Conservation (phyloP, 2,888 invertebrate species). For the Calameuta filiformis region DNA sequence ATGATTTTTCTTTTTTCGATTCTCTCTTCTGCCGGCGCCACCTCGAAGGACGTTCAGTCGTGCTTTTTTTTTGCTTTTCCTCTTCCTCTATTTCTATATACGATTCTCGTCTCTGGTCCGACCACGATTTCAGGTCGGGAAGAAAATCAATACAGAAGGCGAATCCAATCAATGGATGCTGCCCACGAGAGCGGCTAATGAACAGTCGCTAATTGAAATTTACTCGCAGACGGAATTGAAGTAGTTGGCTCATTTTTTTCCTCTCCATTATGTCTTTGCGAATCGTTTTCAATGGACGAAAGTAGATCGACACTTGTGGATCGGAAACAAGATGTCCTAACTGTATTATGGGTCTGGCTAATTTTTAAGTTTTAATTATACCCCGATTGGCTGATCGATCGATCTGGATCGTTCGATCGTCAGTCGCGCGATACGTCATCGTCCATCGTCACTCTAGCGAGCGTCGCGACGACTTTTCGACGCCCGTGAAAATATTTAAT, state of each 20-base stretch:
- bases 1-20: neutral
- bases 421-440: neutral
- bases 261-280: neutral
- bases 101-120: neutral
- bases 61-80: neutral
- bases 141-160: neutral
- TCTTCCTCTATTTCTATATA: neutral
- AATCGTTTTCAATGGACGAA: neutral
- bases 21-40: fast-evolving
- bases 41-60: too few relatives aligned
- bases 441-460: neutral
- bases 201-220: neutral
- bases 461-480: neutral
- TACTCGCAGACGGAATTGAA: neutral
- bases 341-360: neutral
- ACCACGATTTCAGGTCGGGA: neutral
- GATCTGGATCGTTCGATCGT: too few relatives aligned
- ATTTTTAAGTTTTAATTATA: neutral
- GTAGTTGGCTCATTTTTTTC: neutral
- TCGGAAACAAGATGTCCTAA: neutral
- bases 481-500: neutral
- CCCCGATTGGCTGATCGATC: neutral
- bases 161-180: neutral
- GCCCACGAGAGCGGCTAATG: neutral
- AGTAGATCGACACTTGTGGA: neutral